Evolutionary conservation across 2,113 vertebrate species (phyloP), one percentile per base, ranked within the genome.

Genomic region (Lophotis ruficrista): DNA sequence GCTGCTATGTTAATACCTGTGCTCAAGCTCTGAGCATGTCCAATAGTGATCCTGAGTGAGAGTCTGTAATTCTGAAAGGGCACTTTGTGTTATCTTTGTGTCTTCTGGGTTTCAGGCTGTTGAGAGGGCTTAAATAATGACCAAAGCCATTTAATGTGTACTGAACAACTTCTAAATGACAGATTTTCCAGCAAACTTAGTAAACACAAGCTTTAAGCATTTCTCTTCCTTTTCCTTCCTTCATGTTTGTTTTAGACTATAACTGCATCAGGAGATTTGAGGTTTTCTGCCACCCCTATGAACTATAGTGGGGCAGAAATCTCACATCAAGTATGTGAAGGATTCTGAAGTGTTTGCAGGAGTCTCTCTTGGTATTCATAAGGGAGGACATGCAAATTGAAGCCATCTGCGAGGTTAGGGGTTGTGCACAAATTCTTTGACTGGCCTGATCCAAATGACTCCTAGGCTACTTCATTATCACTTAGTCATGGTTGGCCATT

Each of bases 401-500:
- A 94, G 61, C 88, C 88, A 94, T 95, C 92, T 95, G 94, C 92
- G 48, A 91, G 72, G 81, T 85, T 82, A 79, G 31, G 47, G 37
- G 61, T 58, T 92, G 50, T 72, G 79, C 14, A 23, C 24, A 62
- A 88, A 62, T 81, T 83, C 27, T 92, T 90, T 95, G 82, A 47
- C 56, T 94, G 38, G 43, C 35, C 56, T 93, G 83, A 86, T 45
- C 85, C 35, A 68, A 92, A 35, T 48, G 69, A 64, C 38, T 92
- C 86, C 60, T 84, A 82, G 33, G 35, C 14, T 93, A 60, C 58
- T 83, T 90, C 20, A 37, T 94, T 91, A 87, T 62, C 70, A 83
- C 41, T 90, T 87, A 73, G 83, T 72, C 30, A 54, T 27, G 48
- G 53, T 17, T 66, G 43, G 7, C 33, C 24, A 41, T 92, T 83